These are phyloP conservation scores for Tinea trinotella DNA, from an alignment of 2,888 invertebrate genomes.

Conservation along the genomic window DNA sequence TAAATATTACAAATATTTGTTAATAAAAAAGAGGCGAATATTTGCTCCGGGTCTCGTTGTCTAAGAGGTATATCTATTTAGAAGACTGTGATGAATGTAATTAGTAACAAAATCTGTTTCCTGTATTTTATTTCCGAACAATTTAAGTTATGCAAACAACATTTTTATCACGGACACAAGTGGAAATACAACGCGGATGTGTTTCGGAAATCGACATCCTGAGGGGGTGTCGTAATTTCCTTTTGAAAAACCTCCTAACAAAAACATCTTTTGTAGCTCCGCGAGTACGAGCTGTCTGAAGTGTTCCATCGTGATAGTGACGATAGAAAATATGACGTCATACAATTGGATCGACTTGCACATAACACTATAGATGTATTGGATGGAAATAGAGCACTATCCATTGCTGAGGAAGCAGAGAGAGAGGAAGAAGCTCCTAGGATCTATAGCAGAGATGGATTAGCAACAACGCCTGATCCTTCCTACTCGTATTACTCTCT, in stretches of 20 bases:
- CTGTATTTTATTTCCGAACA: too few species aligned
- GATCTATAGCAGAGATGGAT: constrained; percentile 63
- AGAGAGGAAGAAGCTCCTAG: constrained; percentile 77
- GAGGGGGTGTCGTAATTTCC: not conserved
- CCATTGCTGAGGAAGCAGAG: constrained; percentile 86
- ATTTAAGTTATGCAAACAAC: too few species aligned
- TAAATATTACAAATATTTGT: too few species aligned
- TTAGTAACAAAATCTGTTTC: too few species aligned
- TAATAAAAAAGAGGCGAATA: too few species aligned
- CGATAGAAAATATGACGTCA: constrained; percentile 81
- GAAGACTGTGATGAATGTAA: too few species aligned
- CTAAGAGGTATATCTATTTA: too few species aligned
- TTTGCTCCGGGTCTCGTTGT: too few species aligned
- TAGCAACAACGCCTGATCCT: constrained; percentile 56
- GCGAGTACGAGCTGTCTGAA: constrained; percentile 90
- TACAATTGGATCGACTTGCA: constrained; percentile 72
- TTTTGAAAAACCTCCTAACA: not conserved
- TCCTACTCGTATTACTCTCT: constrained; percentile 61
- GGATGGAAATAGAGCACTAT: constrained; percentile 80
- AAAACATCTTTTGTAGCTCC: constrained; percentile 69
- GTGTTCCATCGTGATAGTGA: constrained; percentile 88
- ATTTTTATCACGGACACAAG: not conserved
- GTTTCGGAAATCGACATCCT: constrained; percentile 1
- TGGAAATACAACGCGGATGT: constrained; percentile 3
- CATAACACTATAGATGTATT: constrained; percentile 74